Evolutionary conservation across 2,113 vertebrate genomes (phyloP).

Genomic region (Laticauda colubrina): DNA sequence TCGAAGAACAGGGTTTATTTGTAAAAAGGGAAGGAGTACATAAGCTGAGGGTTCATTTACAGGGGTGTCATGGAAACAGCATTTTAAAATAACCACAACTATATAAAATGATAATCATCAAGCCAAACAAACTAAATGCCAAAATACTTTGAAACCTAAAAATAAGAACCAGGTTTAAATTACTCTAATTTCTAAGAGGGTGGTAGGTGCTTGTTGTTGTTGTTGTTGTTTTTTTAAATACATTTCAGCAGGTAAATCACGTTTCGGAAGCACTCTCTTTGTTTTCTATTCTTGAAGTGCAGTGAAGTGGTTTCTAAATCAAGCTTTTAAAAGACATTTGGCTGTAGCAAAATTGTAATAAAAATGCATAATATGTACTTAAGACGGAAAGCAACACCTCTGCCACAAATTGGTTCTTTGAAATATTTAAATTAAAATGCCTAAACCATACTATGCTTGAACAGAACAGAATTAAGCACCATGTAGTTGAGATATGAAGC

Average conservation of each 20-base stretch:
- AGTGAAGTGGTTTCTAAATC: slow-evolving; percentile 59
- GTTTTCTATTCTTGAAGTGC: slow-evolving; percentile 68
- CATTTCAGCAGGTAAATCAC: slow-evolving; percentile 58
- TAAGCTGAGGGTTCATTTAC: slow-evolving; percentile 63
- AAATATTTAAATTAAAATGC: slow-evolving; percentile 72
- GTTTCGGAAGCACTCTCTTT: slow-evolving; percentile 54
- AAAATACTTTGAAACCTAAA: slow-evolving; percentile 64
- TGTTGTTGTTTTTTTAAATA: slow-evolving; percentile 32
- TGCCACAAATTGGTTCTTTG: slow-evolving; percentile 64
- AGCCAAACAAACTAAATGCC: slow-evolving; percentile 62
- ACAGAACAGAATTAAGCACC: slow-evolving; percentile 59
- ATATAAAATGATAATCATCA: slow-evolving; percentile 67
- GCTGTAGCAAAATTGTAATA: slow-evolving; percentile 65
- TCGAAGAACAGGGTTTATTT: slow-evolving; percentile 70
- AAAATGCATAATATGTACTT: slow-evolving; percentile 68
- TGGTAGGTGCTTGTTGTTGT: not conserved
- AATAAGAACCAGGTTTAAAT: slow-evolving; percentile 60
- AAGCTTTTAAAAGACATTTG: slow-evolving; percentile 64
- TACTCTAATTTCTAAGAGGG: slow-evolving; percentile 50
- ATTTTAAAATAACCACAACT: slow-evolving; percentile 66
- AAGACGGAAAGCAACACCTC: slow-evolving; percentile 68
- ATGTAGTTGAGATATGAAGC: slow-evolving; percentile 51
- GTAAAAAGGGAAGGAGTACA: slow-evolving; percentile 50
- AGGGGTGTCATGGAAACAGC: slow-evolving; percentile 58
- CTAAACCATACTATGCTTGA: slow-evolving; percentile 52